Evolutionary conservation across 1,140 invertebrate genomes (phyloP), one percentile per base, ranked within the genome.

Genomic region (Drosophila ohnishii): DNA sequence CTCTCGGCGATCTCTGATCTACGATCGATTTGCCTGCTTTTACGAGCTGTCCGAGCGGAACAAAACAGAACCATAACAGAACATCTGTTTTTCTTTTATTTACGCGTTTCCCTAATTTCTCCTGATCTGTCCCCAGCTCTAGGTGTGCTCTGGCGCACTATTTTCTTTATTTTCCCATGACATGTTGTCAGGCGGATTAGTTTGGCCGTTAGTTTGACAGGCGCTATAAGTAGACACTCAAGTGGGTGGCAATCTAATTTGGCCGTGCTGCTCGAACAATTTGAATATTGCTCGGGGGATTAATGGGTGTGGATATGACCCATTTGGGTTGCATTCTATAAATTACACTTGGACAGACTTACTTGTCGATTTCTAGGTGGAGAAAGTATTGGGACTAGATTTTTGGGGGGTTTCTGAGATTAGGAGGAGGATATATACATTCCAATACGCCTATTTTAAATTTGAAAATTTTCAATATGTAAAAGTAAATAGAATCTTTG

Each of bases 31-130:
- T 48, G 28, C 30, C 10, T 13, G 65, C 65, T 71, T 70, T 71
- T 59, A 56, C 28, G 51, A 58, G 40, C 67, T 71, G 64, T 58
- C 67, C 67, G 35, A 71, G 51, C 42, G 19, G 30, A 71, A 40
- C 35, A 45, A 64, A 74, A 64, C 72, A 74, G 11, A 75, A 56
- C 47, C 62, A 76, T 76, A 67, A 42, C n/a, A 60, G 63, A 76
- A 67, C 73, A 76, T 76, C 48, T 76, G 73, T 76, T 76, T 42
- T 10, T 50, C 55, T 76, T 75, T 76, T 76, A 75, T 73, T 72
- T 72, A 71, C 55, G 55, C 35, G 22, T 30, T 64, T 57, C 28
- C 40, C 39, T 58, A 51, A 57, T 75, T 75, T 53, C 19, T 59
- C 11, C 11, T 22, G 42, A 75, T 75, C 28, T 19, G 25, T 37